A percentile compares a stretch with the other conserved stretches of the same genome.
phyloP scores from a whole-genome alignment of 2,113 vertebrate species.

The Acinonyx jubatus region DNA sequence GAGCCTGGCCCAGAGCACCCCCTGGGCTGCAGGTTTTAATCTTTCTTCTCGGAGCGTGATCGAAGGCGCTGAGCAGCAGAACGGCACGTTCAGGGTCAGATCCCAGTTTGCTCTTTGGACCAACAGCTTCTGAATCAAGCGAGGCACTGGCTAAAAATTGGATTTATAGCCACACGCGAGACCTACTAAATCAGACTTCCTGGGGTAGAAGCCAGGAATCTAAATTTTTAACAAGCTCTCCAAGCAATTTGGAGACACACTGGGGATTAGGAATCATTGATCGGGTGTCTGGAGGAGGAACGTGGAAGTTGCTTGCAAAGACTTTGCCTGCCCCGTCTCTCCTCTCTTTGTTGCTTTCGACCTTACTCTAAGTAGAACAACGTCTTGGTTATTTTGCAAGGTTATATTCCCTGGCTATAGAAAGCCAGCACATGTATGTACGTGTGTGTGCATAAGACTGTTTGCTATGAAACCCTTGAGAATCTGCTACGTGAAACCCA shows the following conservation, averaged over 20 bases:
- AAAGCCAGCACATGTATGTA: background rate
- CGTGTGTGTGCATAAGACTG: background rate
- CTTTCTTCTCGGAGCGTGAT: background rate
- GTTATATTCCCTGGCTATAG: background rate
- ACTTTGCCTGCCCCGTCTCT: no score
- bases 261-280: background rate
- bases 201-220: background rate
- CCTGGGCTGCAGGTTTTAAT: background rate
- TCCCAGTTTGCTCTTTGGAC: background rate
- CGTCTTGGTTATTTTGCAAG: background rate
- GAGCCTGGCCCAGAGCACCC: background rate
- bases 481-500: background rate
- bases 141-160: background rate
- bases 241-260: background rate
- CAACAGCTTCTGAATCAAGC: background rate
- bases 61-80: background rate
- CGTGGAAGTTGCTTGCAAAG: background rate
- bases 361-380: background rate
- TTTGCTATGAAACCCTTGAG: background rate
- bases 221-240: background rate
- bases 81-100: accelerated
- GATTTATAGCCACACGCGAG: background rate
- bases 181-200: background rate
- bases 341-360: background rate
- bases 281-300: background rate